A percentile compares a stretch with the other conserved stretches of the same genome.
Evolutionary conservation across 2,113 vertebrate genomes (phyloP).

Genomic region (Ceratotherium simum): DNA sequence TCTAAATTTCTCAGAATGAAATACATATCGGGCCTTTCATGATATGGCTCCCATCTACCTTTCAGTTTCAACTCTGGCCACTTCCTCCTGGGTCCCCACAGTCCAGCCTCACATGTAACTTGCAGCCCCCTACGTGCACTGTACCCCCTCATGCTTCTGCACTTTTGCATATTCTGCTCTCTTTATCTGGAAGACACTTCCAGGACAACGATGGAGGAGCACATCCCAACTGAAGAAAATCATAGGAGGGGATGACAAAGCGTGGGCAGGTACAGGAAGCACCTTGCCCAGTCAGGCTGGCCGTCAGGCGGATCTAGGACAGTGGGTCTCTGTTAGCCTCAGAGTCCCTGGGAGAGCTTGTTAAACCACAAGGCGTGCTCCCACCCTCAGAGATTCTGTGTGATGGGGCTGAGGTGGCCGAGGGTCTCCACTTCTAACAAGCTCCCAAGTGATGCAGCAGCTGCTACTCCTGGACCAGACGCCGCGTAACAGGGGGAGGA

Average conservation of each 20-base stretch:
- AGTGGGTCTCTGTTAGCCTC: not conserved
- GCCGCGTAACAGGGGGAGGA: not conserved
- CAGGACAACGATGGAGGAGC: not conserved
- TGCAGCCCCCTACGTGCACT: not conserved
- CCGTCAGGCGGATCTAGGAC: rapidly evolving
- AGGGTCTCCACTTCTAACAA: not conserved
- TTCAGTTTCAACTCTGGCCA: not conserved
- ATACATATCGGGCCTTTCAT: not conserved
- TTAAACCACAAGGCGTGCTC: not conserved
- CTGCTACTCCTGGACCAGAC: not conserved
- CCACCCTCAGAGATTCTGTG: no score
- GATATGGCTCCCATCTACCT: not conserved
- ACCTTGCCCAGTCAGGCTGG: not conserved
- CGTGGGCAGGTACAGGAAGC: not conserved
- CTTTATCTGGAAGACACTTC: not conserved
- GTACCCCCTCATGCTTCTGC: not conserved
- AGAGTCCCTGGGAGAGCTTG: not conserved
- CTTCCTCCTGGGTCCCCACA: no score
- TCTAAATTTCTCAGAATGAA: not conserved
- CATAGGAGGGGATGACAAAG: not conserved
- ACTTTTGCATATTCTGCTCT: not conserved
- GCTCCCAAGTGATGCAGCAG: not conserved
- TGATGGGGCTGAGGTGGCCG: not conserved
- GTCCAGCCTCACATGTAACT: not conserved
- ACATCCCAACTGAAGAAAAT: not conserved